Evolutionary conservation across 2,888 invertebrate genomes (phyloP), one percentile per base, ranked within the genome.

Genomic region (Cactoblastis cactorum): DNA sequence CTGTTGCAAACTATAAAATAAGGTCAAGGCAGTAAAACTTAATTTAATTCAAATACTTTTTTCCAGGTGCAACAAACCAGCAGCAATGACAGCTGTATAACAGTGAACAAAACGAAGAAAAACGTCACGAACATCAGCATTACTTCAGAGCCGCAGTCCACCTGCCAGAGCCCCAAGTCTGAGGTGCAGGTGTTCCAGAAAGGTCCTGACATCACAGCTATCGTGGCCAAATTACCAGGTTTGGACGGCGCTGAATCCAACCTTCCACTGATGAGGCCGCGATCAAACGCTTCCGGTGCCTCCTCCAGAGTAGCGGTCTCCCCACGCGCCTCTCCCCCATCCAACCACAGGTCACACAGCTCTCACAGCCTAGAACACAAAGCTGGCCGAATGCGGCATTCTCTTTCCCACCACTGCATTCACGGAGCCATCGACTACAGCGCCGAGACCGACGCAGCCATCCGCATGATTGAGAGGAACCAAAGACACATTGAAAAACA

Each of bases 171-270:
- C 41, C 82, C 90, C 45, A 91, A 91, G 54, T 80, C 87, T 4
- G 91, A 92, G 69, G 88, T 91, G 49, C 83, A 92, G 69, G 93
- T 95, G 43, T 95, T 94, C 71, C 95, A 95, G 76, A 94, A 95
- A 65, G 95, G 95, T 0, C 94, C 94, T 24, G 95, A 95, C 68
- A 94, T 95, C 19, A 95, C 95, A 1, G 93, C 95, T 0, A 80
- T 95, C 15, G 93, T 95, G 0, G 92, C 92, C 1, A 92, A 92
- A 66, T 76, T 93, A 32, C 92, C 93, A 0, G 92, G 92, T 2
- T 71, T 92, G 9, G 91, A 91, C 53, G 80, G 82, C 61, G 78
- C 63, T 57, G 91, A 69, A 57, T 59, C 73, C 11, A 81, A 83
- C 57, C 64, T 89, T 55, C 90, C 90, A 0, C 67, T 90, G 45